Evolutionary conservation across 2,797 vertebrate species (phyloP).

Genomic region (Catamblyrhynchus diadema): DNA sequence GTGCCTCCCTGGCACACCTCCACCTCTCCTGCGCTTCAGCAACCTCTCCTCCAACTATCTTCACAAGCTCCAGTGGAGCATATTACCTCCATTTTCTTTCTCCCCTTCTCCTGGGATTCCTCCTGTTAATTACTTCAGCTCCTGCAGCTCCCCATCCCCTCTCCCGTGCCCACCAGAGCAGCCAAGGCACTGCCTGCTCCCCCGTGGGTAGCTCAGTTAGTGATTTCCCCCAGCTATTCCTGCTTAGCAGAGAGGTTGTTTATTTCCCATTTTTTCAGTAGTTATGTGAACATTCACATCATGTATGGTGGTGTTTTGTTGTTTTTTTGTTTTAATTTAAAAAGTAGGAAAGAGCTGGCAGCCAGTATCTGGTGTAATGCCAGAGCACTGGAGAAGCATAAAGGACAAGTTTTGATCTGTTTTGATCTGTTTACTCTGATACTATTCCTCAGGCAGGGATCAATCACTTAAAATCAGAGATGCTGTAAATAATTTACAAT

Average conservation of each 20-base stretch:
- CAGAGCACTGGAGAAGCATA: not conserved
- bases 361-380: not conserved
- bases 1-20: rapidly evolving
- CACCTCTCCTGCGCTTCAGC: not conserved
- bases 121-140: not conserved
- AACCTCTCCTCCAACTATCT: not conserved
- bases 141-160: not conserved
- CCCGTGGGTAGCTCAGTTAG: not conserved
- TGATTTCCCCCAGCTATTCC: not conserved
- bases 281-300: not conserved
- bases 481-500: not conserved
- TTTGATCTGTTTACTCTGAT: not conserved
- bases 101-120: not conserved
- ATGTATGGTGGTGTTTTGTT: rapidly evolving
- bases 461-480: not conserved
- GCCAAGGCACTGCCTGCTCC: not conserved
- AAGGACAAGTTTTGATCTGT: not conserved
- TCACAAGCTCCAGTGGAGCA: not conserved
- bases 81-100: not conserved
- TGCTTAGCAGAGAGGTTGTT: not conserved
- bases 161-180: rapidly evolving
- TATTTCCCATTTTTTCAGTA: not conserved
- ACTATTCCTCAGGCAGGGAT: not conserved
- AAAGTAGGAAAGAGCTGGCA: not conserved
- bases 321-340: not conserved